phyloP scores from a whole-genome alignment of 2,113 vertebrate species.

The Choloepus hoffmanni region DNA sequence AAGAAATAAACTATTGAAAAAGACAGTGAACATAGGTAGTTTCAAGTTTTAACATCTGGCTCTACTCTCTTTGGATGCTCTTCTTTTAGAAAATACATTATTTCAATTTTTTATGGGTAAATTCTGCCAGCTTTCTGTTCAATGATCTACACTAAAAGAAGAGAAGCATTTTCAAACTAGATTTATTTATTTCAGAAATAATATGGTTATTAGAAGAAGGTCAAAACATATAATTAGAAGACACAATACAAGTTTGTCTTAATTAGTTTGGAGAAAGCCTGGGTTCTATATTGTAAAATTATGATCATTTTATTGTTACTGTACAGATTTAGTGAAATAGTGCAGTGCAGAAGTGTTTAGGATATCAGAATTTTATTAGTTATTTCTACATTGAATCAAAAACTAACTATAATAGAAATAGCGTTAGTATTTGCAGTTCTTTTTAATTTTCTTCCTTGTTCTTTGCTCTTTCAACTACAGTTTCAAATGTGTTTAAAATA shows the following conservation, averaged over 20 bases:
- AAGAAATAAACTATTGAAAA: not conserved
- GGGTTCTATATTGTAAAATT: not conserved
- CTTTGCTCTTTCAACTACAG: too few relatives aligned
- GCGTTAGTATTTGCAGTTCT: too few relatives aligned
- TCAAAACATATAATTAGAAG: not conserved
- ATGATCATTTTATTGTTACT: not conserved
- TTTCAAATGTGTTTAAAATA: too few relatives aligned
- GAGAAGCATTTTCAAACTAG: not conserved
- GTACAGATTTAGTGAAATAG: not conserved
- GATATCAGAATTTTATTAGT: not conserved
- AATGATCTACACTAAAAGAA: not conserved
- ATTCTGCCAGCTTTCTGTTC: not conserved
- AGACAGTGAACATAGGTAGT: too few relatives aligned
- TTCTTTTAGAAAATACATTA: not conserved
- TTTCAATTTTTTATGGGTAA: not conserved
- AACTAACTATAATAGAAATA: too few relatives aligned
- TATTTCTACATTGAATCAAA: not conserved
- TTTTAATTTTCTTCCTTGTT: too few relatives aligned
- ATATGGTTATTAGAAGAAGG: not conserved
- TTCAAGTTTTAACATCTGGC: not conserved
- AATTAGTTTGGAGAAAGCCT: not conserved
- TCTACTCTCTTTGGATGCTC: not conserved
- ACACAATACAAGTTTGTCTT: not conserved
- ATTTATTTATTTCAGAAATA: not conserved
- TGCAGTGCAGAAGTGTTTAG: not conserved